Percentiles rank a stretch among this genome's conserved stretches.
phyloP scores from a whole-genome alignment of 2,888 invertebrate genomes.

The Idaea straminata region DNA sequence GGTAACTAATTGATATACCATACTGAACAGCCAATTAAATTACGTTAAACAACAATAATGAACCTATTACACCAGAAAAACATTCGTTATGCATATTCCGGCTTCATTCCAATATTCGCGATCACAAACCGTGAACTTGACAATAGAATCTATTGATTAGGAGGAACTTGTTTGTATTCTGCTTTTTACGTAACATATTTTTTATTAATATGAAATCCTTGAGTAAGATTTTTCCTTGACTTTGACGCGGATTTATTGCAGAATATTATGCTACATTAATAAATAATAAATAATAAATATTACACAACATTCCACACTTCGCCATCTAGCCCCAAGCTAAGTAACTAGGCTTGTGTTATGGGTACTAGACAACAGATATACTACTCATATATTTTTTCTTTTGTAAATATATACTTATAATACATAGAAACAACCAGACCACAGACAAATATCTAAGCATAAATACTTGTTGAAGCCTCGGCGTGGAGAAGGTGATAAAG shows the following conservation, averaged over 20 bases:
- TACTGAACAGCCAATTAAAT: not conserved
- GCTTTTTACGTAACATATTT: constrained; percentile 7
- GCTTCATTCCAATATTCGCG: constrained; percentile 13
- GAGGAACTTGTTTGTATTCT: constrained; percentile 17
- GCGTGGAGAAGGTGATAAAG: too few relatives aligned
- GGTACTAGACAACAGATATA: too few relatives aligned
- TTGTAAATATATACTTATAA: too few relatives aligned
- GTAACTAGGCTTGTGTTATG: too few relatives aligned
- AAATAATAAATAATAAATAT: too few relatives aligned
- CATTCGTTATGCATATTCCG: not conserved
- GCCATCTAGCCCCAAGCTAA: too few relatives aligned
- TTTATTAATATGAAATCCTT: not conserved
- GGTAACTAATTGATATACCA: not conserved
- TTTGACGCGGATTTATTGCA: not conserved
- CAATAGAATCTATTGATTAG: constrained; percentile 21
- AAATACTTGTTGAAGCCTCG: too few relatives aligned
- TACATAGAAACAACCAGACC: too few relatives aligned
- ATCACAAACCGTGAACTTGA: constrained; percentile 24
- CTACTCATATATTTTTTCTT: too few relatives aligned
- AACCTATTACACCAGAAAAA: not conserved
- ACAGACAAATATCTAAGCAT: too few relatives aligned
- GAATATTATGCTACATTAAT: not conserved
- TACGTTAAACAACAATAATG: not conserved
- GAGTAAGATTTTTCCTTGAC: not conserved
- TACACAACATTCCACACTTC: too few relatives aligned